Percentiles rank a stretch among this genome's conserved stretches.
Evolutionary conservation across 1,140 invertebrate species (phyloP).

Genomic region (Asbolus verrucosus): DNA sequence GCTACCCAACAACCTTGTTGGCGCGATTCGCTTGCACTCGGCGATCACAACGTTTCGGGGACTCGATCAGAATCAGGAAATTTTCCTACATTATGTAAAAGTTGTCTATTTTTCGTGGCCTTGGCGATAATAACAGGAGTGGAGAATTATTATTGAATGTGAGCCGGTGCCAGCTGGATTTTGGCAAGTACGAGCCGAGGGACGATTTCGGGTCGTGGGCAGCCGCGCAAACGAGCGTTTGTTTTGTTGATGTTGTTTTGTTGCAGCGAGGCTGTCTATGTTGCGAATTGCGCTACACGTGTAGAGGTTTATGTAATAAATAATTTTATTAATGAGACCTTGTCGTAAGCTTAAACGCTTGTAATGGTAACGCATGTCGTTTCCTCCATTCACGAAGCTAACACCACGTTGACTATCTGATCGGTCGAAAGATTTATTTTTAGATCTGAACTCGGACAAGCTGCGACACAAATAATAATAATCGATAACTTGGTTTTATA

Average conservation of each 20-base stretch:
- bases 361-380: neutral
- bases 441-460: neutral
- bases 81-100: too few species aligned
- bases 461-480: neutral
- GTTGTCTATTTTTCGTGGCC: neutral
- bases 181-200: constrained; percentile 18
- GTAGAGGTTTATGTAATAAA: constrained; percentile 16
- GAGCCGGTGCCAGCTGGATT: constrained; percentile 12
- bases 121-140: constrained; percentile 15
- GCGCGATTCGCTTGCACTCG: neutral
- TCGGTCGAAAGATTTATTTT: too few species aligned
- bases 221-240: constrained; percentile 13
- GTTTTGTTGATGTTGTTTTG: constrained; percentile 5
- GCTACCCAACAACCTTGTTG: constrained; percentile 19
- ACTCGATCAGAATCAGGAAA: too few species aligned
- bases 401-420: too few species aligned
- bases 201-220: neutral
- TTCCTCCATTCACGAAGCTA: constrained; percentile 8
- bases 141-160: constrained; percentile 10
- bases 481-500: too few species aligned
- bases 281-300: constrained; percentile 17
- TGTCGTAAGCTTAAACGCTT: neutral
- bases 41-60: too few species aligned
- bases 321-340: constrained; percentile 37
- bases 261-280: neutral